phyloP scores from a whole-genome alignment of 2,888 invertebrate species.

The Mesopsocus fuscifrons region DNA sequence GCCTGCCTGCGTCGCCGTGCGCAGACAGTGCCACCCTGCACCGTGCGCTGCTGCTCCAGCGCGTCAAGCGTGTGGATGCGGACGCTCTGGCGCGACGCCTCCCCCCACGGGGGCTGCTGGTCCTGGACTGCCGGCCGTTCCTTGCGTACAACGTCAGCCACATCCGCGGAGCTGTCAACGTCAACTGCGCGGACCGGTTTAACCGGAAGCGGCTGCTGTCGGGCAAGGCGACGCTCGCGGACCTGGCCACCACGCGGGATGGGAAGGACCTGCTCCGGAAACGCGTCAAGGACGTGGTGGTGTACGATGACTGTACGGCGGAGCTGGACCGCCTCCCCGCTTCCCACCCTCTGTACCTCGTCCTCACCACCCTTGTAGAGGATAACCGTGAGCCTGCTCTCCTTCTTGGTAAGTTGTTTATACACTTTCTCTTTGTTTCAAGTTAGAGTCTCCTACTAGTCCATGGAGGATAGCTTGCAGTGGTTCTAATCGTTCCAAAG shows the following conservation, averaged over 20 bases:
- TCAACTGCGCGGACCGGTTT: conserved; percentile 50
- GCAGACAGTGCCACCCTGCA: conserved; percentile 33
- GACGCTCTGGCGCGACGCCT: conserved; percentile 31
- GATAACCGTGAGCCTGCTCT: conserved; percentile 44
- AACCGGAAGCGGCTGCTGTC: conserved; percentile 43
- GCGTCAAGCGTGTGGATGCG: conserved; percentile 30
- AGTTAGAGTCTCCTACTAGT: too few relatives aligned
- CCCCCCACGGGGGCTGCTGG: conserved; percentile 23
- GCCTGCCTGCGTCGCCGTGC: conserved; percentile 32
- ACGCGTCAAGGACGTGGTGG: conserved; percentile 37
- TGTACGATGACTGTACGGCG: conserved; percentile 46
- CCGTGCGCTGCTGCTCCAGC: conserved; percentile 30
- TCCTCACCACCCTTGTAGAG: conserved; percentile 42
- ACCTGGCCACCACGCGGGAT: conserved; percentile 41
- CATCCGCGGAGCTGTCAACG: conserved; percentile 45
- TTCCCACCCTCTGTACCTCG: conserved; percentile 40
- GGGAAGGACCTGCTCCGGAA: conserved; percentile 40
- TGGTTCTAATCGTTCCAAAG: too few relatives aligned
- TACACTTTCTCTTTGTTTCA: too few relatives aligned
- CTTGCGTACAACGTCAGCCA: conserved; percentile 49
- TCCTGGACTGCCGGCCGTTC: conserved; percentile 48
- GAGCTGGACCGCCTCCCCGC: conserved; percentile 37
- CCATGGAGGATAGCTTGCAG: too few relatives aligned
- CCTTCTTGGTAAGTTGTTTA: conserved; percentile 44
- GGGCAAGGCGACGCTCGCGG: conserved; percentile 42